Percentiles rank a stretch among this genome's conserved stretches.
Conservation (phyloP, 2,113 vertebrate species). For the Geococcyx californianus region DNA sequence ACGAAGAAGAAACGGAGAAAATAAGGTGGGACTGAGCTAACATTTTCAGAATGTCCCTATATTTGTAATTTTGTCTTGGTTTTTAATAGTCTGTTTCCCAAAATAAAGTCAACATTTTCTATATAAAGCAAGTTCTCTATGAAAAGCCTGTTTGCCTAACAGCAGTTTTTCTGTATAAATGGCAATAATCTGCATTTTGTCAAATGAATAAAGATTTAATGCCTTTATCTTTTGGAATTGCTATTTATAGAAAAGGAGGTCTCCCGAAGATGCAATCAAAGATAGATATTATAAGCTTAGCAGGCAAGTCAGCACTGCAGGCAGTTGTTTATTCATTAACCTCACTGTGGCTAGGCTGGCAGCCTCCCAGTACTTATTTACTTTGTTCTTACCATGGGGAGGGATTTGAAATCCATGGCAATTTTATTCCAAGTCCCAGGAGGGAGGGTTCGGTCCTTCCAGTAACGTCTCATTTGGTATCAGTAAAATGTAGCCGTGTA, state of each 20-base stretch:
- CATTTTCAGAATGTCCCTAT: neutral
- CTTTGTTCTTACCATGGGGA: neutral
- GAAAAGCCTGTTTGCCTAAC: neutral
- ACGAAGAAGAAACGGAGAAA: neutral
- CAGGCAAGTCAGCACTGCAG: neutral
- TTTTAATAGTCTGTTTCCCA: neutral
- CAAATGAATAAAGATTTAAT: neutral
- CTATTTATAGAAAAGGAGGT: conserved; percentile 24
- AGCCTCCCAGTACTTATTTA: neutral
- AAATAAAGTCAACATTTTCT: neutral
- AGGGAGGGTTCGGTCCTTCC: neutral
- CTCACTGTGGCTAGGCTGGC: neutral
- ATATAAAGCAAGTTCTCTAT: neutral
- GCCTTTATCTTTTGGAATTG: neutral
- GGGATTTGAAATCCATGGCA: neutral
- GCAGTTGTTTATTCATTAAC: conserved; percentile 54
- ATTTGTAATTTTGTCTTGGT: neutral
- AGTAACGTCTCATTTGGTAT: neutral
- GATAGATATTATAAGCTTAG: neutral
- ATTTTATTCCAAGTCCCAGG: neutral
- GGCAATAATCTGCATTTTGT: neutral
- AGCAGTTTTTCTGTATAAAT: neutral
- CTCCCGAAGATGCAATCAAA: neutral
- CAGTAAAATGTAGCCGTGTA: neutral
- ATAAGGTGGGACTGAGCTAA: neutral